phyloP scores from a whole-genome alignment of 2,888 invertebrate genomes.

The Neuroscelio doddi region DNA sequence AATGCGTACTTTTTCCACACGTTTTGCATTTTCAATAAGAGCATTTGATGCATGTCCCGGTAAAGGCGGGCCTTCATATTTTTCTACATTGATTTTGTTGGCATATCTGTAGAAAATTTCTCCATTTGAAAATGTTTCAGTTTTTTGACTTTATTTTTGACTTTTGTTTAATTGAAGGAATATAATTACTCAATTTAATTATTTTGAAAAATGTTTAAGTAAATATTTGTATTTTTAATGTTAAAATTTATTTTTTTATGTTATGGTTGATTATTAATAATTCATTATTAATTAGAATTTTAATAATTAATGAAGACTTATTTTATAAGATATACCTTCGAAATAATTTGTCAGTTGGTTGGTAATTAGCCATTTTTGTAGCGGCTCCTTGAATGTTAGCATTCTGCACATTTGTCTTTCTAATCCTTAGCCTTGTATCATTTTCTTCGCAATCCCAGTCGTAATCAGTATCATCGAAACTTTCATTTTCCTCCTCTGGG shows the following conservation, averaged over 20 bases:
- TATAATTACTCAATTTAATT: not conserved
- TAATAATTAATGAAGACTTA: too few relatives aligned
- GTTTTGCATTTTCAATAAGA: constrained; percentile 80
- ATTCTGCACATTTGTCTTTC: constrained; percentile 56
- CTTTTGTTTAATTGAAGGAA: constrained; percentile 5
- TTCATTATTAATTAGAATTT: too few relatives aligned
- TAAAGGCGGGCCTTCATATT: constrained; percentile 80
- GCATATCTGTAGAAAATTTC: constrained; percentile 75
- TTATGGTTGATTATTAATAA: too few relatives aligned
- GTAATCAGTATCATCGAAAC: constrained; percentile 40
- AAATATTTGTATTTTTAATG: not conserved
- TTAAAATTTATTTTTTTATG: too few relatives aligned
- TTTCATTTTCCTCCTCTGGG: constrained; percentile 12
- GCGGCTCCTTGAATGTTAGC: constrained; percentile 75
- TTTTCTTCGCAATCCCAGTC: constrained; percentile 47
- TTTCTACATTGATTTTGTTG: constrained; percentile 88
- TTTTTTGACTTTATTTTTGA: not conserved
- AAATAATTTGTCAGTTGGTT: constrained; percentile 87
- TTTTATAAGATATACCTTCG: too few relatives aligned
- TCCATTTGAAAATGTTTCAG: not conserved
- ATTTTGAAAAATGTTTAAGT: constrained; percentile 5
- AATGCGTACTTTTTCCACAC: constrained; percentile 80
- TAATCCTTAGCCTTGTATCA: constrained; percentile 55
- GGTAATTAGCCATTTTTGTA: constrained; percentile 79
- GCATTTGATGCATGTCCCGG: constrained; percentile 82